Evolutionary conservation across 2,113 vertebrate species (phyloP), one percentile per base, ranked within the genome.

Genomic region (Otus sunia): DNA sequence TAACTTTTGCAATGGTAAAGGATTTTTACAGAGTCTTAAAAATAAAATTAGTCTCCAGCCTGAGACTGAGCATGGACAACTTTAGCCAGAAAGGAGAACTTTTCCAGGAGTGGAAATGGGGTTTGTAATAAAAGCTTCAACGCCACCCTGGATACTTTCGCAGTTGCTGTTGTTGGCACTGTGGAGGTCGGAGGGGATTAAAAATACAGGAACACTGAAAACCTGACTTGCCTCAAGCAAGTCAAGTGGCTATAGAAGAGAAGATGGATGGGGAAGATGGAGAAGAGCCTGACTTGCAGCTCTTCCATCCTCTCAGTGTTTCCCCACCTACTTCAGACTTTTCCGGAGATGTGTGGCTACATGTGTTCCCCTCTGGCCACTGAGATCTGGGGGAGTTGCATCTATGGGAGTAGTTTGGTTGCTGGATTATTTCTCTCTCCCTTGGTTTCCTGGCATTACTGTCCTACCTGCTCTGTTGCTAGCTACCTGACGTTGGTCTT

Each of bases 41-140:
- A 96, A 58, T 68, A 78, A 87, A 93, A 93, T 71, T 53, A 55
- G 60, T 76, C 67, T 90, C 50, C 47, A 88, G 39, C n/a, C 60
- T 90, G 50, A 96, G 32, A 71, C 73, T 2, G 16, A 88, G 52
- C 63, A 43, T 39, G n/a, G 62, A 45, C 45, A 60, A 37, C 45
- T 56, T 86, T 34, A 91, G 34, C 39, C 56, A 50, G 27, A 88
- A 58, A 83, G 45, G 47, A 87, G 59, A 75, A 69, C 87, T 90
- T 81, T 96, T 89, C 78, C 68, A 75, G 80, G 64, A 87, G 30
- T 72, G 53, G 80, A 87, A 92, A 91, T 39, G 25, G 19, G 16
- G 36, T 84, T 96, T 86, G 58, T 52, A 83, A 62, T 94, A 77
- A 93, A 91, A 92, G 45, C 63, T 37, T 80, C 49, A 64, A 0